Evolutionary conservation across 1,140 invertebrate species (phyloP).

Genomic region (Lerema accius): DNA sequence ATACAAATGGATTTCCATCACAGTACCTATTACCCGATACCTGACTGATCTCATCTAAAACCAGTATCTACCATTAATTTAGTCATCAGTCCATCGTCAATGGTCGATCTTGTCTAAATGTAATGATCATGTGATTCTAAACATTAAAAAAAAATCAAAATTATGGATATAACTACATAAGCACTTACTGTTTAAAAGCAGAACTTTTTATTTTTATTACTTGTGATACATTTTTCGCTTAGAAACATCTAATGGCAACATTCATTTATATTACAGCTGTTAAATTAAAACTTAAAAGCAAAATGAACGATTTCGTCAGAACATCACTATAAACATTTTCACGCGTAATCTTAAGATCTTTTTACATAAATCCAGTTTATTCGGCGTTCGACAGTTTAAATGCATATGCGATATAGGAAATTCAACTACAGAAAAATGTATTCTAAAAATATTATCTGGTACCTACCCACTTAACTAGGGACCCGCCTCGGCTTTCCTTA

Average conservation of each 20-base stretch:
- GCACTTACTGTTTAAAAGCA: neutral
- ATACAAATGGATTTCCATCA: neutral
- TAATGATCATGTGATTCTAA: too few relatives aligned
- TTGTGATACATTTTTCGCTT: neutral
- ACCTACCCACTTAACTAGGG: too few relatives aligned
- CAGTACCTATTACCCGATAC: too few relatives aligned
- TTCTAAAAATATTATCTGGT: conserved; percentile 9
- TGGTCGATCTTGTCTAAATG: too few relatives aligned
- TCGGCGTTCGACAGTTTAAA: neutral
- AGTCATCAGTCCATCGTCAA: too few relatives aligned
- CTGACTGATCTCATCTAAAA: too few relatives aligned
- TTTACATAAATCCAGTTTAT: neutral
- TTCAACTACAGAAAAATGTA: neutral
- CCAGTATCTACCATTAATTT: too few relatives aligned
- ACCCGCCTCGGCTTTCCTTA: too few relatives aligned
- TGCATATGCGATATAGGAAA: neutral
- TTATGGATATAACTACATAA: too few relatives aligned
- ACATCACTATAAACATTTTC: conserved; percentile 20
- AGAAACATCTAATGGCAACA: conserved; percentile 1
- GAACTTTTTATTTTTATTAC: neutral
- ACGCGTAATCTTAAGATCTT: conserved; percentile 4
- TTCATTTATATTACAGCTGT: neutral
- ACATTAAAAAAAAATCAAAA: too few relatives aligned
- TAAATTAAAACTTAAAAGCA: conserved; percentile 18
- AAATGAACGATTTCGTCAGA: conserved; percentile 1